Evolutionary conservation across 2,888 invertebrate genomes (phyloP), one percentile per base, ranked within the genome.

Genomic region (Synergus gifuensis): DNA sequence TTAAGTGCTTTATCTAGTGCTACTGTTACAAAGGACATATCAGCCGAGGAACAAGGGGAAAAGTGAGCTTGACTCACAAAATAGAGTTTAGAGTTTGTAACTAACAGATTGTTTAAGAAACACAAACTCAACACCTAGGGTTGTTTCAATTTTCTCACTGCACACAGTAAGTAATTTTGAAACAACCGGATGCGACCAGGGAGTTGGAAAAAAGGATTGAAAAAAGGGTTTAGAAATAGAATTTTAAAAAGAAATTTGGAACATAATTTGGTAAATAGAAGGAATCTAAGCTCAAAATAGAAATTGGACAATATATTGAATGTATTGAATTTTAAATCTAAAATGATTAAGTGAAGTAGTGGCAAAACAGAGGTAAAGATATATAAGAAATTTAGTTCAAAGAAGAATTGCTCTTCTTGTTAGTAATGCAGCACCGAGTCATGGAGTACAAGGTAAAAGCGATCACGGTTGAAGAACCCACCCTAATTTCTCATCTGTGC

Each of bases 401-500:
- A 73, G 49, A 36, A 54, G 36, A 54, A 54, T 54, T 46, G n/a
- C 8, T 66, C n/a, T 40, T n/a, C n/a, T 28, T 28, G 16, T 73
- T 73, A 73, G n/a, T n/a, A 54, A 36, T 49, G 1, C 16, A 40
- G 16, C n/a, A 2, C 42, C 5, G 40, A 40, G 18, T 66, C 40
- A 40, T 54, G 36, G 11, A 49, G 36, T 18, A 58, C 54, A 40
- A 54, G n/a, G 54, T 9, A 49, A 69, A 69, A 49, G 49, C 49
- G 28, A 73, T 73, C 28, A 54, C 54, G 73, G 40, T 73, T 73
- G 36, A 54, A 54, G 54, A 73, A 73, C 73, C 73, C 54, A 49
- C 12, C 73, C 73, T 18, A 73, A 40, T 73, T 73, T 54, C 73
- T 73, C 54, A 54, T 54, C 36, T 73, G 73, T 18, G 73, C 54